Evolutionary conservation across 2,113 vertebrate species (phyloP), one percentile per base, ranked within the genome.

Genomic region (Sisor rabdophorus): DNA sequence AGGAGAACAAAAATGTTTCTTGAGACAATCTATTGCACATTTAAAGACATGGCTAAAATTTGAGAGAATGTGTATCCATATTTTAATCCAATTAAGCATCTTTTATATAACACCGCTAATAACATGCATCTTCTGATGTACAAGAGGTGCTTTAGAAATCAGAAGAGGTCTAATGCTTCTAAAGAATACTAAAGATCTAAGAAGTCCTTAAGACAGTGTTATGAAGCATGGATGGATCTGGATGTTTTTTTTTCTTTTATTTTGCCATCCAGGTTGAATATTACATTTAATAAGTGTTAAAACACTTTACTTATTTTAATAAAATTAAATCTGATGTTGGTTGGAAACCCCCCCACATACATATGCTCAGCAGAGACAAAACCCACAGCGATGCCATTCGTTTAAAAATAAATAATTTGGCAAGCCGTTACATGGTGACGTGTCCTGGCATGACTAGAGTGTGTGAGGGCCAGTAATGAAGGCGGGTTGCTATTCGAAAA

Each of bases 321-420:
- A 67, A 28, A 40, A 55, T 63, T 15, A 68, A 74, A 52, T 59
- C 28, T 59, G 22, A 73, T 58, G 20, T 65, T 53, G 68, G 11
- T n/a, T 40, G 36, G 61, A 67, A 56, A 64, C 77, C 73, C 47
- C 77, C 73, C 47, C 67, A 76, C 69, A 79, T 76, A 60, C 70
- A 77, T 77, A 79, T 82, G 80, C 59, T 65, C 36, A 79, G n/a
- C 65, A 53, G 60, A 77, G 74, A 69, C 54, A 44, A 54, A 63
- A 15, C 64, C 68, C 74, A 61, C 44, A 40, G 67, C 61, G 48
- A 44, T 36, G 6, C 24, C 16, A 58, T 48, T 73, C 15, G 60
- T 68, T 64, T 81, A 78, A 74, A 81, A 77, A 77, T 78, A 81
- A 59, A 59, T 59, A 65, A 64, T 55, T 63, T 75, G 77, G 55